Conservation (phyloP, 1,140 invertebrate genomes). For the Cephus cinctus region DNA sequence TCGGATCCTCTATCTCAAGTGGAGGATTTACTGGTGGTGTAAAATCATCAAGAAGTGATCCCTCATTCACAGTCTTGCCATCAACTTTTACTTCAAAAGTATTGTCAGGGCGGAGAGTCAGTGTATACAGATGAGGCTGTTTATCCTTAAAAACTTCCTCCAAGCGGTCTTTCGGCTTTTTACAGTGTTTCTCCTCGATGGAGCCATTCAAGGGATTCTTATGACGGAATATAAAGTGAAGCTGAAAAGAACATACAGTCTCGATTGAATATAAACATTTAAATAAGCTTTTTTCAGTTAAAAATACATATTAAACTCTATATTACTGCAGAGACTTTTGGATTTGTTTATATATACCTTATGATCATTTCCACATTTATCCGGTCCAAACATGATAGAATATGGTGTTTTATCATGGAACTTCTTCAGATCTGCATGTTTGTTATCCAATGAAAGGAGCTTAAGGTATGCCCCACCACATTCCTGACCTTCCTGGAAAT, state of each 20-base stretch:
- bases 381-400: conserved; percentile 99
- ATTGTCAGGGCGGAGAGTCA: conserved; percentile 89
- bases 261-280: conserved; percentile 7
- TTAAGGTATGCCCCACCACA: conserved; percentile 99
- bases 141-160: conserved; percentile 94
- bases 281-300: conserved; percentile 3
- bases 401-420: conserved; percentile 97
- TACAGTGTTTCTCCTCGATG: conserved; percentile 88
- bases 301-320: too few relatives aligned
- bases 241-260: conserved; percentile 51
- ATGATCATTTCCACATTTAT: conserved; percentile 96
- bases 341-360: conserved; percentile 61
- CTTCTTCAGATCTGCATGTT: conserved; percentile 72
- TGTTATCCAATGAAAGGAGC: conserved; percentile 71
- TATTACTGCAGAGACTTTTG: background rate
- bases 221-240: conserved; percentile 98
- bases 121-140: conserved; percentile 90
- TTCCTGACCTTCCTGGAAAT: conserved; percentile 91
- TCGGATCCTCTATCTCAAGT: conserved; percentile 92
- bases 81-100: conserved; percentile 72
- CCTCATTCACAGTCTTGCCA: conserved; percentile 79
- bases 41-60: conserved; percentile 87
- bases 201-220: conserved; percentile 91
- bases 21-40: conserved; percentile 93
- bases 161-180: conserved; percentile 81